Percentiles rank a stretch among this genome's conserved stretches.
These are phyloP conservation scores for Aldabrachelys gigantea DNA, from an alignment of 2,113 vertebrate genomes.

Conservation along the genomic window DNA sequence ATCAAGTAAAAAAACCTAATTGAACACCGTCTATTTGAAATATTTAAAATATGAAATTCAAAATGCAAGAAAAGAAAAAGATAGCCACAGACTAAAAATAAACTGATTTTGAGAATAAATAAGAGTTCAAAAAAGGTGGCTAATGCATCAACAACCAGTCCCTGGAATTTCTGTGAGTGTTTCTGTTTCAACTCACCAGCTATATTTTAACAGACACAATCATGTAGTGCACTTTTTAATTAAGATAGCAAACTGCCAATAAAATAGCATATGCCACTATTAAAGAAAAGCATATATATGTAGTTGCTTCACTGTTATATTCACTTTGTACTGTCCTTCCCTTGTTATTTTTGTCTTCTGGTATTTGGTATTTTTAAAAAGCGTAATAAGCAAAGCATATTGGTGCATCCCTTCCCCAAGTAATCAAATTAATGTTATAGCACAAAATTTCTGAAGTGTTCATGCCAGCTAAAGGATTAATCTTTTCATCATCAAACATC, in stretches of 20 bases:
- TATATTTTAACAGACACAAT: neutral
- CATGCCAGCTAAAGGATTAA: neutral
- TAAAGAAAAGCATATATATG: neutral
- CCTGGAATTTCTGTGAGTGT: neutral
- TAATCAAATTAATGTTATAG: neutral
- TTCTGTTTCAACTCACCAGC: neutral
- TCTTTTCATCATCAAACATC: neutral
- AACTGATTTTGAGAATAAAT: neutral
- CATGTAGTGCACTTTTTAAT: neutral
- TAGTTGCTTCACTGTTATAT: neutral
- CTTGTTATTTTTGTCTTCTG: neutral
- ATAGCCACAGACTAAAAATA: neutral
- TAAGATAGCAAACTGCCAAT: neutral
- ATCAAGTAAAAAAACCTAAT: neutral
- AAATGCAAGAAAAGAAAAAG: neutral
- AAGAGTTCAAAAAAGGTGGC: neutral
- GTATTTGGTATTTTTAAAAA: neutral
- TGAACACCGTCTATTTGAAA: neutral
- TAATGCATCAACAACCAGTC: neutral
- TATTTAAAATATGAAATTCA: neutral
- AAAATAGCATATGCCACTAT: neutral
- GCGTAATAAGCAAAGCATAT: slow-evolving; percentile 22
- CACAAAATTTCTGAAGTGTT: neutral
- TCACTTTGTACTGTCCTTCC: neutral
- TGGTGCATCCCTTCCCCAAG: neutral